Evolutionary conservation across 2,797 vertebrate species (phyloP), one percentile per base, ranked within the genome.

Genomic region (Babyrousa celebensis): DNA sequence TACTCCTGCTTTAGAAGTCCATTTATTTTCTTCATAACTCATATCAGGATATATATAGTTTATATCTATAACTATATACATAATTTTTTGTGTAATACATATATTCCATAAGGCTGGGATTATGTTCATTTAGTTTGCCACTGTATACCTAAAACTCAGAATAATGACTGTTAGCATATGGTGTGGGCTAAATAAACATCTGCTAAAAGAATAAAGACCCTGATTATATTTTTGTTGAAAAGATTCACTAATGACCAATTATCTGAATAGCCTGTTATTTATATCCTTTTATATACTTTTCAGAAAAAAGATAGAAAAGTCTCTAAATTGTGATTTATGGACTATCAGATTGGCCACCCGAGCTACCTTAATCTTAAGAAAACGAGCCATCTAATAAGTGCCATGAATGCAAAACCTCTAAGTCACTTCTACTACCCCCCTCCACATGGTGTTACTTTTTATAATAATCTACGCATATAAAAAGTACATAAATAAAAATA

Each of bases 401-500:
- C 58, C 40, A 29, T 62, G 36, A 68, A 68, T 27, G 67, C 12
- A 71, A 94, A 95, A 92, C 36, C 23, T 36, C 17, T 77, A 84
- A 65, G 36, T 43, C 14, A 84, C 6, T 3, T 78, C 40, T 78
- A 16, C 21, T 56, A 78, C 70, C n/a, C 63, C 20, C 88, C 32
- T 36, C 36, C 52, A 17, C 15, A 75, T 54, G 5, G 40, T 91
- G 16, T 65, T 74, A 79, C 40, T 43, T 87, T 80, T 86, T 70
- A 48, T 40, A 92, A 89, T n/a, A 93, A 77, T 40, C 40, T 92
- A 91, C 90, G 17, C 52, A 79, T 32, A 72, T 40, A 63, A 94
- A 83, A 95, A 65, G 29, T 68, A 32, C n/a, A 25, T 25, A 91
- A 58, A 74, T 79, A n/a, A 36, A 91, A 82, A 93, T 89, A 79